Evolutionary conservation across 2,797 vertebrate genomes (phyloP).

Genomic region (Decapterus maruadsi): DNA sequence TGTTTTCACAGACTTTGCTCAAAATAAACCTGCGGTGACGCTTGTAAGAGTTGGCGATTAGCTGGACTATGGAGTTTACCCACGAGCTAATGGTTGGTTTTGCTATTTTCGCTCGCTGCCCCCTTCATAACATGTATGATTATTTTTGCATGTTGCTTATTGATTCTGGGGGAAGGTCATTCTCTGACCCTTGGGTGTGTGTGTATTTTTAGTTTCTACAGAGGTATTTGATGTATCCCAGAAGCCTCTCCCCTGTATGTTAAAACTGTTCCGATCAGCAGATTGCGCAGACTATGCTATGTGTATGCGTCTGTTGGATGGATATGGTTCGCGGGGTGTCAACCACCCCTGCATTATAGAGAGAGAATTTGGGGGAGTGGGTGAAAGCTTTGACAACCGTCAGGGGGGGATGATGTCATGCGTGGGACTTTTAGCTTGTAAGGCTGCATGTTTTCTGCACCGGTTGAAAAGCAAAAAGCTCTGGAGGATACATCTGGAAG

Average conservation of each 20-base stretch:
- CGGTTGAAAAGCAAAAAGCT: conserved; percentile 38
- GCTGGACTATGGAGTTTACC: conserved; percentile 30
- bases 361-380: conserved; percentile 9
- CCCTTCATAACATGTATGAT: conserved; percentile 40
- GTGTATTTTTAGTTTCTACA: conserved; percentile 73
- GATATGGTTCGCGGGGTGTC: conserved; percentile 45
- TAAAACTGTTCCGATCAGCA: conserved; percentile 61
- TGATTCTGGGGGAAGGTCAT: conserved; percentile 68
- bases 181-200: conserved; percentile 62
- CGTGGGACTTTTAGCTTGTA: conserved; percentile 52
- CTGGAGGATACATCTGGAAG: conserved; percentile 78
- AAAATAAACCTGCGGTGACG: conserved; percentile 48
- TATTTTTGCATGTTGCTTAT: conserved; percentile 66
- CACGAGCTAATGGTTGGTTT: neutral
- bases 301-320: conserved; percentile 16
- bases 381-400: conserved; percentile 70
- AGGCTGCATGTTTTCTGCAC: conserved; percentile 61
- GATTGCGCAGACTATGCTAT: conserved; percentile 37
- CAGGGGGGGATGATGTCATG: conserved; percentile 78
- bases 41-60: conserved; percentile 33
- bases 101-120: conserved; percentile 33
- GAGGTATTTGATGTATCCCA: conserved; percentile 66
- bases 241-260: conserved; percentile 47
- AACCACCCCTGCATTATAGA: conserved; percentile 35
- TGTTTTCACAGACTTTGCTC: conserved; percentile 43